A percentile compares a stretch with the other conserved stretches of the same genome.
Evolutionary conservation across 2,797 vertebrate genomes (phyloP).

Genomic region (Allenopithecus nigroviridis): DNA sequence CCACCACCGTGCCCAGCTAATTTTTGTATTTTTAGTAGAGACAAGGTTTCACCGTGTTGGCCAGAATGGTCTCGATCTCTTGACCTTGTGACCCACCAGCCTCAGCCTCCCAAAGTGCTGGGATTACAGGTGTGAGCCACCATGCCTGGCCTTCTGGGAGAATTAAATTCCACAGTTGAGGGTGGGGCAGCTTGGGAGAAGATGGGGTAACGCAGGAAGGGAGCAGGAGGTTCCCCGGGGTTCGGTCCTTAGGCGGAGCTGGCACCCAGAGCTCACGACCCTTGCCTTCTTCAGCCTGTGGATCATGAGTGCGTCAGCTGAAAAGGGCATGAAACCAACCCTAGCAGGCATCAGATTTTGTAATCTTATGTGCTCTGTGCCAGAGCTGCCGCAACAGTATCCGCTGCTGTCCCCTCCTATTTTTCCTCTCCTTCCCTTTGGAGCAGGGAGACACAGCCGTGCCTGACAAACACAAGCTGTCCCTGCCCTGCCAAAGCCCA

Average conservation of each 20-base stretch:
- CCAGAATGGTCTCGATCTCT: too few relatives aligned
- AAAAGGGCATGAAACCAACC: neutral
- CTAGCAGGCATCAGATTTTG: neutral
- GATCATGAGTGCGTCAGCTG: neutral
- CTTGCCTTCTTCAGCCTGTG: neutral
- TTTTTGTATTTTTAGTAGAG: too few relatives aligned
- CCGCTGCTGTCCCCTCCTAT: accelerated
- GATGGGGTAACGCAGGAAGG: neutral
- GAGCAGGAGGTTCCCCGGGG: neutral
- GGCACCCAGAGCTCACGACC: neutral
- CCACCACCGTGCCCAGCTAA: accelerated
- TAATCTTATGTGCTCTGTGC: neutral
- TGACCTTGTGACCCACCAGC: too few relatives aligned
- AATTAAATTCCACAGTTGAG: too few relatives aligned
- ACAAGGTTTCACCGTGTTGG: too few relatives aligned
- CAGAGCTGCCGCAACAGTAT: neutral
- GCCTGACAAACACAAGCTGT: neutral
- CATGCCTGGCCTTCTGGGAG: too few relatives aligned
- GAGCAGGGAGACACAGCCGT: accelerated
- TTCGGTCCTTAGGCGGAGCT: accelerated
- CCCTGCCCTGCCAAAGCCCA: neutral
- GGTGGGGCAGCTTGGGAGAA: neutral
- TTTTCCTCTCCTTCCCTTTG: too few relatives aligned
- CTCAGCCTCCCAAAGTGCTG: too few relatives aligned
- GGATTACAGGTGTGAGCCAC: too few relatives aligned